These are phyloP conservation scores for Drosophila lowei DNA, from an alignment of 1,140 invertebrate genomes.

Conservation along the genomic window DNA sequence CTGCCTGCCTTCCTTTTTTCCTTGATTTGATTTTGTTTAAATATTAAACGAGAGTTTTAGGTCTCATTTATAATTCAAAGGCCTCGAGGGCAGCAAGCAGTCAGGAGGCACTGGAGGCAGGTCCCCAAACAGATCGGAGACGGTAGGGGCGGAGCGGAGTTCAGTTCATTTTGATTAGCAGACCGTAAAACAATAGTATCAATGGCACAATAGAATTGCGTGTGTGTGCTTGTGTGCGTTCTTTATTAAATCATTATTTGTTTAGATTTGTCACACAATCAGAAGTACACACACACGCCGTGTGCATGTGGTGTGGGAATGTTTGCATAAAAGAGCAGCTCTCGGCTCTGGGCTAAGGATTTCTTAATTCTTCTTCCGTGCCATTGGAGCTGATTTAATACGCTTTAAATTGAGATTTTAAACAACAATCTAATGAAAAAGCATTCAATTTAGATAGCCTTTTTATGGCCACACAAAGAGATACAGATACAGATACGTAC, in stretches of 20 bases:
- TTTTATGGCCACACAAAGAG: slow-evolving; percentile 30
- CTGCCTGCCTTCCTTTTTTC: slow-evolving; percentile 50
- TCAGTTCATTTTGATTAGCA: slow-evolving; percentile 73
- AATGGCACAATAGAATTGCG: slow-evolving; percentile 69
- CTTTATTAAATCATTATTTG: slow-evolving; percentile 78
- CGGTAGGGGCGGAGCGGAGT: slow-evolving; percentile 6
- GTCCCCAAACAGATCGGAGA: neutral
- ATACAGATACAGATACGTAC: no score
- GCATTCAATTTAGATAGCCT: slow-evolving; percentile 50
- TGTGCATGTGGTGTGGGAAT: slow-evolving; percentile 5
- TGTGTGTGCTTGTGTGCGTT: slow-evolving; percentile 32
- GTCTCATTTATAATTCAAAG: slow-evolving; percentile 75
- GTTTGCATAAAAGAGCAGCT: slow-evolving; percentile 67
- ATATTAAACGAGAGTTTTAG: slow-evolving; percentile 81
- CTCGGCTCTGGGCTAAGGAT: slow-evolving; percentile 18
- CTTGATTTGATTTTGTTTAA: slow-evolving; percentile 82
- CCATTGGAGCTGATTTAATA: slow-evolving; percentile 42
- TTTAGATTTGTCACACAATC: slow-evolving; percentile 55
- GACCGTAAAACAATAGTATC: slow-evolving; percentile 74
- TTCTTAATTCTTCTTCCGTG: slow-evolving; percentile 47
- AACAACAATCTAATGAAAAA: slow-evolving; percentile 42
- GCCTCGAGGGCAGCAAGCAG: slow-evolving; percentile 6
- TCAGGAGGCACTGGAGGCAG: slow-evolving; percentile 1
- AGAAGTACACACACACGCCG: slow-evolving; percentile 20
- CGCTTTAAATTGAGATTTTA: slow-evolving; percentile 55